Conservation (phyloP, 2,113 vertebrate genomes). For the Tricholaema leucomelas region DNA sequence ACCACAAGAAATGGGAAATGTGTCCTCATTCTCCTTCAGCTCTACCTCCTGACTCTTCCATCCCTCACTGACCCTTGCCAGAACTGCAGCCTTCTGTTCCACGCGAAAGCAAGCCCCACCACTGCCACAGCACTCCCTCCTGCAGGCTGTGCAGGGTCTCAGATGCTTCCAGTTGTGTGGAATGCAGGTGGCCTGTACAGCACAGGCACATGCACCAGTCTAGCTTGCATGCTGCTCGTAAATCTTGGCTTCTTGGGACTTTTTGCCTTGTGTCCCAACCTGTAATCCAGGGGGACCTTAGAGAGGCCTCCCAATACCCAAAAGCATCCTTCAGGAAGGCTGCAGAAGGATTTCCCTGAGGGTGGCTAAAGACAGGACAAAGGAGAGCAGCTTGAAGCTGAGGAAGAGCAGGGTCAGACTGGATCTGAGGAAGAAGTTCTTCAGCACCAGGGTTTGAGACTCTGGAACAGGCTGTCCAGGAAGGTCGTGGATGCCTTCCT, state of each 20-base stretch:
- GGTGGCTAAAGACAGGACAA: too few relatives aligned
- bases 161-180: background rate
- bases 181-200: background rate
- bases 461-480: too few relatives aligned
- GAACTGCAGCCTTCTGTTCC: background rate
- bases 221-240: background rate
- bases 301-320: too few relatives aligned
- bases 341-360: too few relatives aligned
- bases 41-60: background rate
- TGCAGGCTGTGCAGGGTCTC: background rate
- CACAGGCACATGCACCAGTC: accelerated
- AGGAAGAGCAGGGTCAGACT: too few relatives aligned
- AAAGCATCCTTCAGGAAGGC: too few relatives aligned
- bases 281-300: background rate
- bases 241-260: background rate
- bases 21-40: background rate
- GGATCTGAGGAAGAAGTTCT: too few relatives aligned
- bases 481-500: too few relatives aligned
- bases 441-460: too few relatives aligned
- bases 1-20: background rate
- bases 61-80: accelerated
- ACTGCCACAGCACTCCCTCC: background rate
- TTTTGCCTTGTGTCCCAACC: accelerated
- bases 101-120: accelerated
- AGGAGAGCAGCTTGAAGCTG: too few relatives aligned